Base-by-base conservation (phyloP, 35 echinoderm and acorn worm species). In the Apostichopus parvimensis region DNA sequence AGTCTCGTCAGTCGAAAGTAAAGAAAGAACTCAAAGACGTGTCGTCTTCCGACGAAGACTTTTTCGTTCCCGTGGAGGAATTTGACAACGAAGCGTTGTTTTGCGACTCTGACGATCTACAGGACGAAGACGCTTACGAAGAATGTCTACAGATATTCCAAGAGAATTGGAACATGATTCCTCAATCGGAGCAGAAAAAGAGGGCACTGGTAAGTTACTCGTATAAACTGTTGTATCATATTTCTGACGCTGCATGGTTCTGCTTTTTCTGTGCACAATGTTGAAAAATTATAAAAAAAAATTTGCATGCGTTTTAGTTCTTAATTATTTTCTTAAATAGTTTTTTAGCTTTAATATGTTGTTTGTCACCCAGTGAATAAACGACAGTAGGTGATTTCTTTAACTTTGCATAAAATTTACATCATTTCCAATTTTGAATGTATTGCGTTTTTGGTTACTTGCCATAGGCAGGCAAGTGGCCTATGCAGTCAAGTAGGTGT, bases 121-220 rank as follows among this genome's bases (percentile, higher is more conserved):
- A 93, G 20, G 94, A 95, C 26, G 78, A 55, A 24, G 94, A 95
- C 82, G 91, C 95, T 9, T 96, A 91, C 61, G 91, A 96, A 68
- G 97, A 99, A 79, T 99, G 97, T 70, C 73, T 95, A 53, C 75
- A 93, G 68, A 99, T 99, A 28, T 99, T 99, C 79, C 90, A 93
- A 8, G 97, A 99, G 70, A 79, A 83, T 15, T 77, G 73, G 80
- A 88, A 88, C 55, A 82, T 92, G 53, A 73, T 79, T 70, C 60
- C 71, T 80, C 76, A 70, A 81, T 70, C 21, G 9, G 83, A 87
- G 57, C 83, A 81, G 61, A 45, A 92, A 21, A 76, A 20, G 75
- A 54, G 76, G 57, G 77, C 14, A 56, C 53, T 92, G 23, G 86
- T 88, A 72, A 88, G 86, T 21, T 8, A n/a, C n/a, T n/a, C n/a